Conservation (phyloP, 2,113 vertebrate genomes). For the Octodon degus region DNA sequence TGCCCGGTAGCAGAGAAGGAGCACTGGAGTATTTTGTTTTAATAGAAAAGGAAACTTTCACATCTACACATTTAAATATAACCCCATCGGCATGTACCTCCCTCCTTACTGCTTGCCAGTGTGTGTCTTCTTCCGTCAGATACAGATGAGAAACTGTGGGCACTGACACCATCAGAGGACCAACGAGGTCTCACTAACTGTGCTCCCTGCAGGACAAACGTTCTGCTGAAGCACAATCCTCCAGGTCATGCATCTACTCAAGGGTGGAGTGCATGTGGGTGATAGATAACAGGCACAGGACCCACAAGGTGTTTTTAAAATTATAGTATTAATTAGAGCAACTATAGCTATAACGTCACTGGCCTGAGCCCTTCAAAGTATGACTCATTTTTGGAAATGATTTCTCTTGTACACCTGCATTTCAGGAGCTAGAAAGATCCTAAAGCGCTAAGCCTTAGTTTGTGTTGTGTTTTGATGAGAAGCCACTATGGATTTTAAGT, state of each 20-base stretch:
- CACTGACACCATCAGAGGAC: slow-evolving; percentile 34
- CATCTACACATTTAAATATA: slow-evolving; percentile 57
- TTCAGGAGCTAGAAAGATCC: slow-evolving; percentile 26
- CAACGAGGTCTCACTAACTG: slow-evolving; percentile 51
- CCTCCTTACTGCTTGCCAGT: not conserved
- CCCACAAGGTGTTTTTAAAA: slow-evolving; percentile 6
- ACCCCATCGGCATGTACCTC: not conserved
- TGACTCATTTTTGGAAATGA: not conserved
- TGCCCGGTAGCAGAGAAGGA: not conserved
- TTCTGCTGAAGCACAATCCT: not conserved
- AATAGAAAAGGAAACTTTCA: slow-evolving; percentile 31
- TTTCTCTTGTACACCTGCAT: not conserved
- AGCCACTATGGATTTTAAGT: not conserved
- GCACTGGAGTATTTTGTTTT: not conserved
- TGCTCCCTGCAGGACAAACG: not conserved
- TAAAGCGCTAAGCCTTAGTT: not conserved
- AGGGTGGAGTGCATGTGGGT: not conserved
- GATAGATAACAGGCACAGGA: not conserved
- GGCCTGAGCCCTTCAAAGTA: not conserved
- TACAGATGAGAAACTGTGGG: slow-evolving; percentile 12
- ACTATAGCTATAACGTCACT: not conserved
- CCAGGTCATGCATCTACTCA: not conserved
- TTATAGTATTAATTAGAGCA: not conserved
- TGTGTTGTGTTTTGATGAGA: slow-evolving; percentile 26
- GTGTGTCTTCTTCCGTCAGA: not conserved